A percentile compares a stretch with the other conserved stretches of the same genome.
Evolutionary conservation across 2,888 invertebrate genomes (phyloP).

Genomic region (Andrena fulva): DNA sequence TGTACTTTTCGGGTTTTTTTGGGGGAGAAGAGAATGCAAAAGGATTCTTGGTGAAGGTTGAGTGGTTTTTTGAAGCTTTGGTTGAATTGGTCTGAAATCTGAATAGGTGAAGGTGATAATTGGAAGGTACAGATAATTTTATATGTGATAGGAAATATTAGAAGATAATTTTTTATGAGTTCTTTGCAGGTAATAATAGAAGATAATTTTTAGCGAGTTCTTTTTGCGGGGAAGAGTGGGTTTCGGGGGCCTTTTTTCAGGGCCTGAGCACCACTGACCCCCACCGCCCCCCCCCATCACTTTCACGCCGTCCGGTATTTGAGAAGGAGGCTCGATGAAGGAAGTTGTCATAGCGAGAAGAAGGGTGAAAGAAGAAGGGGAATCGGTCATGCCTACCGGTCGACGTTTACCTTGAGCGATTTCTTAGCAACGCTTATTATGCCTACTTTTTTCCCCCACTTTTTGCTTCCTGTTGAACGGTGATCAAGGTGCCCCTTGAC

Average conservation of each 20-base stretch:
- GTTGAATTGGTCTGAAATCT: too few relatives aligned
- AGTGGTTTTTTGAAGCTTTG: too few relatives aligned
- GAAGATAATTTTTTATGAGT: too few relatives aligned
- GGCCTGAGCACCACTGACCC: conserved; percentile 76
- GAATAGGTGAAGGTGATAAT: too few relatives aligned
- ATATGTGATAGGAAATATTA: too few relatives aligned
- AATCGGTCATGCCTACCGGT: conserved; percentile 71
- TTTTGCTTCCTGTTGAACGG: conserved; percentile 30
- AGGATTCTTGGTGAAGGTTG: too few relatives aligned
- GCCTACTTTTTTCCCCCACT: neutral
- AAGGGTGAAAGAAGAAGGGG: conserved; percentile 67
- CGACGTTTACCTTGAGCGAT: conserved; percentile 74
- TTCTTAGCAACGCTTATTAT: conserved; percentile 57
- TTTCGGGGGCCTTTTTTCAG: conserved; percentile 27
- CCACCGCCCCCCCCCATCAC: conserved; percentile 55
- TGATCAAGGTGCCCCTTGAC: conserved; percentile 9
- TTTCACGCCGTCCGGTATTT: conserved; percentile 75
- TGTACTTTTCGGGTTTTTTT: too few relatives aligned
- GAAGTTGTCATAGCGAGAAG: conserved; percentile 65
- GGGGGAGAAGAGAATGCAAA: too few relatives aligned
- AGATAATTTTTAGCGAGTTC: neutral
- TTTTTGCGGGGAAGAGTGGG: too few relatives aligned
- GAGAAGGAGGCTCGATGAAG: conserved; percentile 69
- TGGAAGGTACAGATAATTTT: too few relatives aligned
- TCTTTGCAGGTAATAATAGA: too few relatives aligned